phyloP scores from a whole-genome alignment of 2,113 vertebrate genomes.

The Oreochromis aureus region DNA sequence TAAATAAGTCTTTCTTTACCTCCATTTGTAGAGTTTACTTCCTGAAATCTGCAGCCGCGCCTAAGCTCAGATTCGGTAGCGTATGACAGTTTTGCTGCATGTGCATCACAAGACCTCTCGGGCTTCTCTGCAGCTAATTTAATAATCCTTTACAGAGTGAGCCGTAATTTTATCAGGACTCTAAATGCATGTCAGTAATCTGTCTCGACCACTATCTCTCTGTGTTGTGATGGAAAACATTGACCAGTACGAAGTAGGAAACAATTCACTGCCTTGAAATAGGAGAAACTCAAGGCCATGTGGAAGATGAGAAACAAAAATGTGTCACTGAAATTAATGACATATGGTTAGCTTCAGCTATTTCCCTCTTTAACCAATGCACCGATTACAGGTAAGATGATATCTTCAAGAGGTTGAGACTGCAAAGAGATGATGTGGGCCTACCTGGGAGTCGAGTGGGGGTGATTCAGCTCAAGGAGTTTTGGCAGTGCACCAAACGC shows the following conservation, averaged over 20 bases:
- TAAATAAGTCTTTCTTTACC: constrained; percentile 30
- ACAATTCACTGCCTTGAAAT: background rate
- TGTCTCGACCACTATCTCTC: background rate
- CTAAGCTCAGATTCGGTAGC: constrained; percentile 9
- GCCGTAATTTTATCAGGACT: constrained; percentile 48
- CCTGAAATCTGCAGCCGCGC: constrained; percentile 60
- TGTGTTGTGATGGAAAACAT: constrained; percentile 18
- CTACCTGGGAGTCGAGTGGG: constrained; percentile 59
- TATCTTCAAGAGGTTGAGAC: background rate
- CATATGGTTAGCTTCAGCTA: background rate
- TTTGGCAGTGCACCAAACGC: constrained; percentile 8
- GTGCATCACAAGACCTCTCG: constrained; percentile 60
- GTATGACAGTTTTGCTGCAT: constrained; percentile 1
- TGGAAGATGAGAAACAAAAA: background rate
- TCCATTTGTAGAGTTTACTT: constrained; percentile 62
- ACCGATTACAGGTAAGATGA: background rate
- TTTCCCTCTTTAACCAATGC: background rate
- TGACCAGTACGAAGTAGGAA: background rate
- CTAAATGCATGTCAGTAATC: constrained; percentile 39
- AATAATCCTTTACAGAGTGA: constrained; percentile 51
- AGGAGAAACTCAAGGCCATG: background rate
- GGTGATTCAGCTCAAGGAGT: constrained; percentile 14
- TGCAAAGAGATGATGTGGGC: background rate
- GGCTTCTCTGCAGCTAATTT: constrained; percentile 31
- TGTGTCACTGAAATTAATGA: background rate